These are phyloP conservation scores for Caenorhabditis zanzibari DNA, from an alignment of 2,888 invertebrate species.

Conservation along the genomic window DNA sequence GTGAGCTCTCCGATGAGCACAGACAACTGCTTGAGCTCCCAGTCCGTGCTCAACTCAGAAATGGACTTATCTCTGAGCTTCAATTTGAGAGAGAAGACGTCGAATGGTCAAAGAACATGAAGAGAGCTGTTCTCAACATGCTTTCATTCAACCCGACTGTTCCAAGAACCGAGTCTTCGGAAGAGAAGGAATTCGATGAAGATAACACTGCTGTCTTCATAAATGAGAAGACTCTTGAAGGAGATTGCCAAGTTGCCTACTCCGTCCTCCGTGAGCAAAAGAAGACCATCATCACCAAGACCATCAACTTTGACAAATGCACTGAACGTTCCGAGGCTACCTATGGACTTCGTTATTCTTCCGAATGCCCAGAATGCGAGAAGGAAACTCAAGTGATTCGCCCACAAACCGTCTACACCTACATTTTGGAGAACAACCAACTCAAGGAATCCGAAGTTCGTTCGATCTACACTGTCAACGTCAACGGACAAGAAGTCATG, in stretches of 20 bases:
- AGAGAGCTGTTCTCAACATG: conserved; percentile 80
- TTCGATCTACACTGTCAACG: conserved; percentile 66
- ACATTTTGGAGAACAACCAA: conserved; percentile 62
- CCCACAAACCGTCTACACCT: conserved; percentile 70
- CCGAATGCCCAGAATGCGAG: conserved; percentile 69
- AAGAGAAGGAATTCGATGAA: conserved; percentile 48
- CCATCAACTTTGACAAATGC: conserved; percentile 84
- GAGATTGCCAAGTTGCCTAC: conserved; percentile 78
- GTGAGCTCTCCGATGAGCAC: conserved; percentile 67
- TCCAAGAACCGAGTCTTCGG: conserved; percentile 53
- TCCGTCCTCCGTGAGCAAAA: conserved; percentile 64
- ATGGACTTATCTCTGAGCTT: conserved; percentile 76
- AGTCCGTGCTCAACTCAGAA: conserved; percentile 75
- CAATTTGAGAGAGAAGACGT: conserved; percentile 69
- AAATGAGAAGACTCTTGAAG: conserved; percentile 74
- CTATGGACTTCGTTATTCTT: conserved; percentile 63
- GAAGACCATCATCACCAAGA: conserved; percentile 72
- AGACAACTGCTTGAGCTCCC: conserved; percentile 71
- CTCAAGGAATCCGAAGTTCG: conserved; percentile 70
- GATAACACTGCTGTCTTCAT: conserved; percentile 63
- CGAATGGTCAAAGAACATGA: conserved; percentile 81
- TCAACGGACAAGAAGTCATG: conserved; percentile 68
- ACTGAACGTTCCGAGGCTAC: conserved; percentile 74
- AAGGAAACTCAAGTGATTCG: conserved; percentile 61
- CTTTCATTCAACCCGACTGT: conserved; percentile 57